A percentile compares a stretch with the other conserved stretches of the same genome.
phyloP scores from a whole-genome alignment of 1,140 invertebrate species.

The Drosophila grimshawi region DNA sequence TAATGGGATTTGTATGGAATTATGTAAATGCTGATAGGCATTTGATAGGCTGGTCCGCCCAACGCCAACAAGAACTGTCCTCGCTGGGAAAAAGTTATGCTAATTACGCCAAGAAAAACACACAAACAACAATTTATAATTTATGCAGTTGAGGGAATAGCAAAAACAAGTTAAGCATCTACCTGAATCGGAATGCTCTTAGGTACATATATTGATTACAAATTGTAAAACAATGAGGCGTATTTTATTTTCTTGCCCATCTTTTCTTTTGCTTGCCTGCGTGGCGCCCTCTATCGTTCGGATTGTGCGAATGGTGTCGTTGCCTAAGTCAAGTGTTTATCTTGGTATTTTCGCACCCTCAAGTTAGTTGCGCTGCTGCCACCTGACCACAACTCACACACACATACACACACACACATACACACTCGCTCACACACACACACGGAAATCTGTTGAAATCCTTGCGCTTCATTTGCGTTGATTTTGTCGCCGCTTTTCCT shows the following conservation, averaged over 20 bases:
- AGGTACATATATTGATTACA: conserved; percentile 59
- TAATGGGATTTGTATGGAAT: conserved; percentile 78
- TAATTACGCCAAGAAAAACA: conserved; percentile 53
- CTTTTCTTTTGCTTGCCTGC: background rate
- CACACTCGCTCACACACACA: background rate
- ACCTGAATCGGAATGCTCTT: background rate
- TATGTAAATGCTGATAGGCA: conserved; percentile 77
- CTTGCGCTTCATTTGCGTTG: conserved; percentile 71
- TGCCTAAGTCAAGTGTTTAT: conserved; percentile 47
- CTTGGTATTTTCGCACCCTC: conserved; percentile 36
- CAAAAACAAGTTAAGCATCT: conserved; percentile 18
- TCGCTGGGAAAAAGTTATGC: conserved; percentile 53
- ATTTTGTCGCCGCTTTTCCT: conserved; percentile 59
- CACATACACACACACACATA: background rate
- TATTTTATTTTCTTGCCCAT: background rate
- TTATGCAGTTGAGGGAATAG: conserved; percentile 24
- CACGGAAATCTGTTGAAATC: conserved; percentile 22
- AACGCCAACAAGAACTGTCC: conserved; percentile 17
- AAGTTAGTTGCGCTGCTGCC: conserved; percentile 2
- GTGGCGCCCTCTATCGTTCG: conserved; percentile 6
- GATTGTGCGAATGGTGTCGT: conserved; percentile 18
- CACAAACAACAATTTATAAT: conserved; percentile 29
- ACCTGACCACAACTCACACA: background rate
- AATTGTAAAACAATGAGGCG: conserved; percentile 70
- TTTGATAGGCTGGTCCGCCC: conserved; percentile 54